Conservation (phyloP, 2,113 vertebrate species). For the Lasiurus borealis region DNA sequence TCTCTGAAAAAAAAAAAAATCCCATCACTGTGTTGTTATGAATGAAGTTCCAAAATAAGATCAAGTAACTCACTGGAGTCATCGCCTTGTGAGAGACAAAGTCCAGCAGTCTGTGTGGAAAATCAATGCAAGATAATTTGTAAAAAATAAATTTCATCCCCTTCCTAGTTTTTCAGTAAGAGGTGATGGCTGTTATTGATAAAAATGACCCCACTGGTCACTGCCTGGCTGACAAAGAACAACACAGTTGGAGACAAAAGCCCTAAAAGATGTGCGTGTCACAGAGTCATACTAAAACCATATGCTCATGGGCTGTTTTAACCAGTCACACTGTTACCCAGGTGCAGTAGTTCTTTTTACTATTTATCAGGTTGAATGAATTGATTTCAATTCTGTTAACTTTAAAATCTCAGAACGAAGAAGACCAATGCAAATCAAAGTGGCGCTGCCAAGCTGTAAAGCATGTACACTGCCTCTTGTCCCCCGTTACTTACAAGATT, state of each 20-base stretch:
- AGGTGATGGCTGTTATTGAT: constrained; percentile 27
- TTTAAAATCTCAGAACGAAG: constrained; percentile 31
- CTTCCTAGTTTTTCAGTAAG: constrained; percentile 51
- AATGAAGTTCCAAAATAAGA: constrained; percentile 41
- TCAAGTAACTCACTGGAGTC: background rate
- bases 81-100: background rate
- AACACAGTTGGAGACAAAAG: constrained; percentile 11
- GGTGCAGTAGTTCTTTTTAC: constrained; percentile 26
- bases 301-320: constrained; percentile 6
- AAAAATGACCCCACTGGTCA: constrained; percentile 1
- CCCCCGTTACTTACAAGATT: background rate
- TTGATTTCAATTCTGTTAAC: constrained; percentile 55
- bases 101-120: background rate
- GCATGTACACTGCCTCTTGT: background rate
- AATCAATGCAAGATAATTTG: background rate
- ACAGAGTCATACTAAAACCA: background rate
- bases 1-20: constrained; percentile 56
- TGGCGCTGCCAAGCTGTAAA: background rate
- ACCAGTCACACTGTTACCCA: background rate
- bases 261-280: background rate
- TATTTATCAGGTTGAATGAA: constrained; percentile 47
- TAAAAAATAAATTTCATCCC: background rate
- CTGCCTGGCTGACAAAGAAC: background rate
- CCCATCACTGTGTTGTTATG: background rate
- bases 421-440: constrained; percentile 39